phyloP scores from a whole-genome alignment of 2,797 vertebrate genomes.

The Ambastaia sidthimunki region DNA sequence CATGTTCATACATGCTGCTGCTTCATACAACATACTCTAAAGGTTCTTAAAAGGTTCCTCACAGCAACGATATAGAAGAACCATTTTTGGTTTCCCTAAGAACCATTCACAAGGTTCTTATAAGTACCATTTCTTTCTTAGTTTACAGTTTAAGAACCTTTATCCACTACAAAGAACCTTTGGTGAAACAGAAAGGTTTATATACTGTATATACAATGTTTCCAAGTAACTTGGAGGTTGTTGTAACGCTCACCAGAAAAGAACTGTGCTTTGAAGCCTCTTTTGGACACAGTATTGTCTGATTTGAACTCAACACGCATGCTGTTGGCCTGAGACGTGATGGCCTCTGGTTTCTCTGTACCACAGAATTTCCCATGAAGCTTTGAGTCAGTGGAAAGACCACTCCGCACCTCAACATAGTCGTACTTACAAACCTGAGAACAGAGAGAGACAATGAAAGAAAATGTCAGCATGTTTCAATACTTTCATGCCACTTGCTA shows the following conservation, averaged over 20 bases:
- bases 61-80: no score
- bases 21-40: no score
- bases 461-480: neutral
- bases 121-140: no score
- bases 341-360: slow-evolving; percentile 90
- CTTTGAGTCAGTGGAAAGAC: slow-evolving; percentile 90
- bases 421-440: slow-evolving; percentile 95
- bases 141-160: no score
- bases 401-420: slow-evolving; percentile 94
- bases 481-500: neutral
- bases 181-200: no score
- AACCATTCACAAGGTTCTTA: no score
- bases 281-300: slow-evolving; percentile 97
- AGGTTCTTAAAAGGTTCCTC: no score
- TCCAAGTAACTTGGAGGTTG: neutral
- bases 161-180: no score
- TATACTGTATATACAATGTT: no score
- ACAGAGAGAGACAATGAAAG: neutral
- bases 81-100: no score
- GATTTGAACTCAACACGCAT: slow-evolving; percentile 99
- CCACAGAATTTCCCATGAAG: slow-evolving; percentile 97
- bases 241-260: slow-evolving; percentile 88
- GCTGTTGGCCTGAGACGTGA: slow-evolving; percentile 98
- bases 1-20: neutral
- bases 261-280: slow-evolving; percentile 96